Evolutionary conservation across 1,140 invertebrate species (phyloP).

Genomic region (Drosophila pectinifera): DNA sequence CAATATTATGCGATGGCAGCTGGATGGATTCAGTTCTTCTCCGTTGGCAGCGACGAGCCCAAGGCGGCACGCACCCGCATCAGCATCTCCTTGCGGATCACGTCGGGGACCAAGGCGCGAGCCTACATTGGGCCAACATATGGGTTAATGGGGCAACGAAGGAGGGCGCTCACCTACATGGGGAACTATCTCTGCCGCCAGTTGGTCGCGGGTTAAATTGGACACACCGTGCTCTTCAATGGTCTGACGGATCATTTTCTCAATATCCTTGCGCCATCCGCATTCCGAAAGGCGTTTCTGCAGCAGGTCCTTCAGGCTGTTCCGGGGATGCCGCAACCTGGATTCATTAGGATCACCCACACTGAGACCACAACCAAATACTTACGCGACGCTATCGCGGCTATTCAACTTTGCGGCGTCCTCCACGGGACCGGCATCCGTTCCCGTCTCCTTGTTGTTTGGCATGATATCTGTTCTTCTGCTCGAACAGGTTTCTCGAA

Average conservation of each 20-base stretch:
- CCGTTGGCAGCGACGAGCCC: conserved; percentile 3
- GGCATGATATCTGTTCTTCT: conserved; percentile 19
- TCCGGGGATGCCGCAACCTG: background rate
- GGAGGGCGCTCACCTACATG: conserved; percentile 18
- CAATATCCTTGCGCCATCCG: conserved; percentile 95
- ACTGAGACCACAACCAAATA: background rate
- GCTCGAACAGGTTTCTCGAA: background rate
- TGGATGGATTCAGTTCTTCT: conserved; percentile 7
- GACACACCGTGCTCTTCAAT: conserved; percentile 90
- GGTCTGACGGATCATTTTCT: conserved; percentile 91
- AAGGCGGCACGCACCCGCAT: conserved; percentile 84
- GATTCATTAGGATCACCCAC: background rate
- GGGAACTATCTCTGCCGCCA: conserved; percentile 92
- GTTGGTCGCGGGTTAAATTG: conserved; percentile 91
- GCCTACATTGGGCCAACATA: conserved; percentile 85
- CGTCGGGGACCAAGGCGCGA: conserved; percentile 93
- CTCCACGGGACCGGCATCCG: conserved; percentile 25
- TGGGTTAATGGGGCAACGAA: background rate
- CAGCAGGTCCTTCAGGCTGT: conserved; percentile 90
- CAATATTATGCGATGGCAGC: background rate
- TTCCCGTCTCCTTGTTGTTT: conserved; percentile 35
- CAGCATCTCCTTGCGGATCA: conserved; percentile 94
- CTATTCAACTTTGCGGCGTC: conserved; percentile 11
- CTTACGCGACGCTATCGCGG: conserved; percentile 29
- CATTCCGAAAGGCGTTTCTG: conserved; percentile 92